Conservation (phyloP, 1,140 invertebrate genomes). For the Drosophila asahinai region DNA sequence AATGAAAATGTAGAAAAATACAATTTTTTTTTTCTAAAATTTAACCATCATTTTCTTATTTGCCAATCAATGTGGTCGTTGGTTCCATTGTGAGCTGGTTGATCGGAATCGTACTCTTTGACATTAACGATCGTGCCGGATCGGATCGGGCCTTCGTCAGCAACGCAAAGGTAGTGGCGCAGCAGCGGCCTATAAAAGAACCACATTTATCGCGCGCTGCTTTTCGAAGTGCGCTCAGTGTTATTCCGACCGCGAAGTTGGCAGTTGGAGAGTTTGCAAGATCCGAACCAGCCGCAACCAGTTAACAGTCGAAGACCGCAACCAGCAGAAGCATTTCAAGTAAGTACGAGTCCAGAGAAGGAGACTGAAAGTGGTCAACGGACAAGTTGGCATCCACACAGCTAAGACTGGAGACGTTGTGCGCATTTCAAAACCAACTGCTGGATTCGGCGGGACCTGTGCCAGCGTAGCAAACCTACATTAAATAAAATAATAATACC, state of each 20-base stretch:
- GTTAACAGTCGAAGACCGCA: constrained; percentile 44
- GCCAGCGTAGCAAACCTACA: constrained; percentile 67
- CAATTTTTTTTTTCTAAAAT: too few species aligned
- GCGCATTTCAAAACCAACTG: constrained; percentile 37
- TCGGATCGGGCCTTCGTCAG: constrained; percentile 39
- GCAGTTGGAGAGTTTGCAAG: constrained; percentile 47
- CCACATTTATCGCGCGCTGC: constrained; percentile 73
- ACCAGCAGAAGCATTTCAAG: constrained; percentile 19
- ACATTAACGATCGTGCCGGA: constrained; percentile 70
- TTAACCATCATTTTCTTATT: not conserved
- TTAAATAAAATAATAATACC: constrained; percentile 59
- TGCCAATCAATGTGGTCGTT: not conserved
- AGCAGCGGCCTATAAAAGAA: constrained; percentile 73
- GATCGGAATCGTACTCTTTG: constrained; percentile 52
- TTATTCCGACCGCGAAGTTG: constrained; percentile 70
- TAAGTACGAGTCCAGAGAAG: constrained; percentile 28
- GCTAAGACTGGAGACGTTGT: constrained; percentile 15
- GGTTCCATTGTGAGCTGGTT: constrained; percentile 6
- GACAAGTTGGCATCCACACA: constrained; percentile 22
- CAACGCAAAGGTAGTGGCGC: constrained; percentile 15
- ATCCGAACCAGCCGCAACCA: constrained; percentile 38
- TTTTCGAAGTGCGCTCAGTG: constrained; percentile 80
- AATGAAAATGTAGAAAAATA: too few species aligned
- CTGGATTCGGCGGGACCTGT: constrained; percentile 23
- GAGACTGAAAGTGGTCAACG: constrained; percentile 7